Conservation (phyloP, 1,140 invertebrate species). For the Drosophila arizonae region DNA sequence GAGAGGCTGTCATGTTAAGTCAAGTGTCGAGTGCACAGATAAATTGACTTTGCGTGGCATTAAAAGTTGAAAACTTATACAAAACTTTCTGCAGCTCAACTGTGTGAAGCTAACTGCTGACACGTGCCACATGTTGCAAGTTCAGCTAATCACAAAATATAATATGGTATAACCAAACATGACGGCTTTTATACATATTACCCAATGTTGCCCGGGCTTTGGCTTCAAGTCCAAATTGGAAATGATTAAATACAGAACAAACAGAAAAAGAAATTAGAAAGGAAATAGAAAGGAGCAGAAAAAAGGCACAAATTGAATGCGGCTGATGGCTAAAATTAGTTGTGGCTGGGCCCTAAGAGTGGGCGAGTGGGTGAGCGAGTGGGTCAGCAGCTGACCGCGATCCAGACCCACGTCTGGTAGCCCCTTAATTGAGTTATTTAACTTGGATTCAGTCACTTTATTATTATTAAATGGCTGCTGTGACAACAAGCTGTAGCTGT, state of each 20-base stretch:
- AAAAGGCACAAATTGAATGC: constrained; percentile 37
- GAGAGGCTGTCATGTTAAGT: constrained; percentile 20
- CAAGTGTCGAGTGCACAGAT: constrained; percentile 24
- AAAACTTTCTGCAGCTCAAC: constrained; percentile 23
- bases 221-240: constrained; percentile 22
- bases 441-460: constrained; percentile 63
- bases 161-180: neutral
- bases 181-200: neutral
- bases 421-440: constrained; percentile 75
- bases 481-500: constrained; percentile 75
- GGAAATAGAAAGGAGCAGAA: neutral
- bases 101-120: neutral
- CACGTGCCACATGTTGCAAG: constrained; percentile 30
- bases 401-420: constrained; percentile 24
- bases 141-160: constrained; percentile 2
- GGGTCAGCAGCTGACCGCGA: neutral
- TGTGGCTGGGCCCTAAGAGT: neutral
- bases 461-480: constrained; percentile 75
- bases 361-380: neutral
- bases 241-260: constrained; percentile 18
- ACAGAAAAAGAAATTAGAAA: neutral
- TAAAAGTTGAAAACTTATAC: constrained; percentile 35
- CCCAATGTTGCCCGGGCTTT: neutral
- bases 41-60: constrained; percentile 37
- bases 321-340: constrained; percentile 30